phyloP scores from a whole-genome alignment of 2,797 vertebrate species.

The Podarcis lilfordi region DNA sequence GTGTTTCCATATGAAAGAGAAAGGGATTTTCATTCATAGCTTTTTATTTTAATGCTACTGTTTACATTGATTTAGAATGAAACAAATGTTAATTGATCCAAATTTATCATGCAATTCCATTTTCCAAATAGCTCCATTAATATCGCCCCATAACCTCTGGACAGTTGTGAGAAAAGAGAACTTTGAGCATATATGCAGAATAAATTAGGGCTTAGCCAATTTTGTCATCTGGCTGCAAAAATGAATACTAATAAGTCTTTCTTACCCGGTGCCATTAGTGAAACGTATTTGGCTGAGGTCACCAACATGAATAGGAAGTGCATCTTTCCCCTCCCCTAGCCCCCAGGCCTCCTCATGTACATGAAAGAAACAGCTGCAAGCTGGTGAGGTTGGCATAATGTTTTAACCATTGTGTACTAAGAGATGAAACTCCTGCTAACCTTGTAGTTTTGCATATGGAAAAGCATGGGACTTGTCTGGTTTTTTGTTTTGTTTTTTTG shows the following conservation, averaged over 20 bases:
- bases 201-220: not conserved
- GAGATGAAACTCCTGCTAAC: not conserved
- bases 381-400: not conserved
- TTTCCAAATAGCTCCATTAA: constrained; percentile 10
- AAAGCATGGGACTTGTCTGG: not conserved
- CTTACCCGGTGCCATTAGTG: not conserved
- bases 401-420: not conserved
- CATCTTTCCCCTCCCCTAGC: not conserved
- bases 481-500: not conserved
- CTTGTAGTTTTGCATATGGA: not conserved
- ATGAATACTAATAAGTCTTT: not conserved
- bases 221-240: not conserved
- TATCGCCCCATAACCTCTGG: not conserved
- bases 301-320: not conserved
- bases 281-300: not conserved
- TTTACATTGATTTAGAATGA: not conserved
- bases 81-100: not conserved
- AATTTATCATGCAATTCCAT: not conserved
- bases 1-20: not conserved
- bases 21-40: not conserved
- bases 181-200: not conserved
- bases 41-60: not conserved
- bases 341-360: not conserved
- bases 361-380: constrained; percentile 19
- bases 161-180: not conserved